Conservation (phyloP, 2,113 vertebrate species). For the Alectura lathami region DNA sequence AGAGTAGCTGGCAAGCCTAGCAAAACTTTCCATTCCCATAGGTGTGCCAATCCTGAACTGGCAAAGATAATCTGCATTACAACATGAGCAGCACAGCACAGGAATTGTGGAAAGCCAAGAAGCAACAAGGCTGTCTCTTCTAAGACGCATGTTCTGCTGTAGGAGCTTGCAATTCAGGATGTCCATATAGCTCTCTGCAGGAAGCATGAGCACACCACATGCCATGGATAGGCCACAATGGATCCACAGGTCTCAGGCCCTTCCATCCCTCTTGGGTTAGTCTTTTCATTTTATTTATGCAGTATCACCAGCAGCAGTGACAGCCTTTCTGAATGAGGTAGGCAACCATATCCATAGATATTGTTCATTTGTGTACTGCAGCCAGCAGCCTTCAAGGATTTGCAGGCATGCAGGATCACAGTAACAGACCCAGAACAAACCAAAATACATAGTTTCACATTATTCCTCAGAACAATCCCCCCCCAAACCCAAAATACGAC, state of each 20-base stretch:
- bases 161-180: neutral
- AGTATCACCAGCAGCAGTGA: neutral
- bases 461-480: neutral
- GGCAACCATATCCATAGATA: neutral
- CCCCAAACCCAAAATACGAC: neutral
- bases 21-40: neutral
- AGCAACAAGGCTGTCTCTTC: neutral
- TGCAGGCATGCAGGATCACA: neutral
- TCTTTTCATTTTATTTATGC: neutral
- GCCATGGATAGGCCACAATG: fast-evolving
- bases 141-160: neutral
- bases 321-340: neutral
- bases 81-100: neutral
- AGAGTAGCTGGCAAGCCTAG: neutral
- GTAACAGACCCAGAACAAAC: neutral
- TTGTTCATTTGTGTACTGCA: neutral
- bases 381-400: neutral
- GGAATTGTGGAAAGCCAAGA: neutral
- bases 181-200: neutral
- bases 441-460: neutral
- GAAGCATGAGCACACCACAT: neutral
- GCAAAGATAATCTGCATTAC: neutral
- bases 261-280: neutral
- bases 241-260: neutral
- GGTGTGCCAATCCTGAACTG: neutral